Conservation (phyloP, 2,113 vertebrate genomes). For the Sinosuthora webbiana region DNA sequence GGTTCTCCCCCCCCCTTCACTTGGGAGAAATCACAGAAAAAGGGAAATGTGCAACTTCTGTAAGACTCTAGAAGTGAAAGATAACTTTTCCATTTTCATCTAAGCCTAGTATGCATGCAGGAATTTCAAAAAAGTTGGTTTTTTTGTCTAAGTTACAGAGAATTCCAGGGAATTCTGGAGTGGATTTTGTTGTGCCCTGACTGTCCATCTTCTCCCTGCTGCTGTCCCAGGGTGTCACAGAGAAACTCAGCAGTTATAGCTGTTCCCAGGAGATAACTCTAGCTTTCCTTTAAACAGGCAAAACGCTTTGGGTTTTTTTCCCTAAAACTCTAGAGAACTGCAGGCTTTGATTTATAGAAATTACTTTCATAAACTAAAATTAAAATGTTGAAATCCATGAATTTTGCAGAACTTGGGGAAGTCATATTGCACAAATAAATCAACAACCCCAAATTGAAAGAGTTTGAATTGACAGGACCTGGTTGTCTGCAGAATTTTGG, state of each 20-base stretch:
- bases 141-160: not conserved
- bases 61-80: not conserved
- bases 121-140: not conserved
- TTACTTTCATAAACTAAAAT: not conserved
- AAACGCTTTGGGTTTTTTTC: not conserved
- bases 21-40: constrained; percentile 12
- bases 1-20: not conserved
- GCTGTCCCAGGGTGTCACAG: not conserved
- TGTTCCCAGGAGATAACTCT: not conserved
- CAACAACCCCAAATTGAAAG: not conserved
- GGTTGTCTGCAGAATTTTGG: not conserved
- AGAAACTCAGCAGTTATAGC: not conserved
- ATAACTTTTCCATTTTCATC: constrained; percentile 22
- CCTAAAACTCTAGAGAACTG: not conserved
- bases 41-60: not conserved
- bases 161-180: not conserved
- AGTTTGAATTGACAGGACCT: not conserved
- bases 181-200: not conserved
- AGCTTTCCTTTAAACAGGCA: not conserved
- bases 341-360: not conserved
- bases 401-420: not conserved
- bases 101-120: not conserved
- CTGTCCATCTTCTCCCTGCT: not conserved
- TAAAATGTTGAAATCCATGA: not conserved
- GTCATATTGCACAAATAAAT: not conserved